Base-by-base conservation (phyloP, 2,888 invertebrate species). In the Pachydiplax longipennis region DNA sequence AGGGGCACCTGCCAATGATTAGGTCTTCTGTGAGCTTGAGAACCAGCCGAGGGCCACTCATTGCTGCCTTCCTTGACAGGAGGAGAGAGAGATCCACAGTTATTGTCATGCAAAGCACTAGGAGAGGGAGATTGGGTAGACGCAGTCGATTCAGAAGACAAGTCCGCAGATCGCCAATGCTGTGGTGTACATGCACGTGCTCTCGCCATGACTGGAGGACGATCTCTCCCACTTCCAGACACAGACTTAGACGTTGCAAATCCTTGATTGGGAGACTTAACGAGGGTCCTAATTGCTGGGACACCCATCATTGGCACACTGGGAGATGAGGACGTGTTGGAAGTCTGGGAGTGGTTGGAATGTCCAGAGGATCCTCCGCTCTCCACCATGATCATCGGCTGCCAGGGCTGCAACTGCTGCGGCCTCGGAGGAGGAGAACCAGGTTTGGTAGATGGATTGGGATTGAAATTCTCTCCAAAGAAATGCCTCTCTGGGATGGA, bases 381-480 rank as follows among this genome's bases (percentile, higher is more conserved):
- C 35, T 87, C 87, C 58, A 58, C 87, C 53, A 58, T 58, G n/a
- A 58, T 37, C 87, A 87, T 87, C 10, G 87, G 87, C 37, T 87
- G 87, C 87, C 87, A 87, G 1, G 87, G 87, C 0, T 87, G 87
- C 61, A 87, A 31, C 61, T 65, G 87, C 37, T 87, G 87, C 12
- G 87, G 87, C 37, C 87, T 87, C 12, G 87, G 87, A 18, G 87
- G 87, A 61, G 87, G 87, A n/a, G 87, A 87, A 37, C 87, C 35
- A 6, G 87, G 37, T n/a, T 91, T 44, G 90, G 81, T 10, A 31
- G 90, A 91, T 91, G 90, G 92, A 92, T 80, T 92, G 91, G 80
- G 92, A 92, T 82, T 92, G 92, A 91, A 92, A 90, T 90, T 92
- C 65, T 90, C 87, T 22, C 87, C 87, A n/a, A 87, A 87, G 61